phyloP scores from a whole-genome alignment of 2,888 invertebrate genomes.

The Mystacides longicornis region DNA sequence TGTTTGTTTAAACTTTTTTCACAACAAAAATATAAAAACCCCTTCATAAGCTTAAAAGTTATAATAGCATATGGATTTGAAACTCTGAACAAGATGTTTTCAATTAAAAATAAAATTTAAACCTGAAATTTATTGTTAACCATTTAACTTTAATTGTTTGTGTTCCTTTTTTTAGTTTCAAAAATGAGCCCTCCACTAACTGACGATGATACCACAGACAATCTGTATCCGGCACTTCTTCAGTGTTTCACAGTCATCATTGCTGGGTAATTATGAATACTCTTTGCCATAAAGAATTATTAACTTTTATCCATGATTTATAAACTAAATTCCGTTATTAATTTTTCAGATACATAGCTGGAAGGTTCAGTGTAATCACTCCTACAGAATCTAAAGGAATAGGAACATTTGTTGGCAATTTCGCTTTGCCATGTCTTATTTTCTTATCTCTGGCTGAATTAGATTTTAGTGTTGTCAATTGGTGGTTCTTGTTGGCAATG shows the following conservation, averaged over 20 bases:
- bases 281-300: not conserved
- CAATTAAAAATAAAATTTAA: not conserved
- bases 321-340: not conserved
- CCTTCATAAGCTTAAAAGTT: too few relatives aligned
- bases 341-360: conserved; percentile 67
- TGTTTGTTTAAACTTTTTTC: too few relatives aligned
- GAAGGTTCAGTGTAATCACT: conserved; percentile 73
- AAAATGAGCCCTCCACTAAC: conserved; percentile 6
- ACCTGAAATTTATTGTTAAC: not conserved
- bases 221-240: conserved; percentile 82
- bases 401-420: conserved; percentile 87
- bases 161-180: not conserved
- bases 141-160: too few relatives aligned
- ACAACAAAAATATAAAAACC: too few relatives aligned
- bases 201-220: conserved; percentile 62
- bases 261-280: conserved; percentile 63
- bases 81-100: not conserved
- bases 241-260: conserved; percentile 89
- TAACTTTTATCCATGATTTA: not conserved
- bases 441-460: conserved; percentile 83
- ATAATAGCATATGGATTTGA: too few relatives aligned
- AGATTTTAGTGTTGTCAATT: conserved; percentile 78
- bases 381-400: conserved; percentile 83
- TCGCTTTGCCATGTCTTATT: conserved; percentile 86
- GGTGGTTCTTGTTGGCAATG: conserved; percentile 83